Conservation (phyloP, 2,797 vertebrate species). For the Eurystomus glaucurus region DNA sequence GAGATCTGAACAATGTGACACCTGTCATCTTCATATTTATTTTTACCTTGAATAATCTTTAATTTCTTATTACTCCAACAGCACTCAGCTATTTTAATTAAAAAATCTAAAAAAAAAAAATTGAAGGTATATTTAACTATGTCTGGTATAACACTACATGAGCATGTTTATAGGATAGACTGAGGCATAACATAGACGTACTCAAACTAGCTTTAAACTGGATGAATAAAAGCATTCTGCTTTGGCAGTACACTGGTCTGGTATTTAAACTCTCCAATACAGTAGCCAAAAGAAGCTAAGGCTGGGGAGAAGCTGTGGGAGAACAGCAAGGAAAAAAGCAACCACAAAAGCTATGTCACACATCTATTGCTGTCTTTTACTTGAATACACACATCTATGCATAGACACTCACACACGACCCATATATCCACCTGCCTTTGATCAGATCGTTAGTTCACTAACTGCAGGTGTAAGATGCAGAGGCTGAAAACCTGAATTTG, state of each 20-base stretch:
- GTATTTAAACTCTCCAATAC: not conserved
- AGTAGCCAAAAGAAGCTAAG: not conserved
- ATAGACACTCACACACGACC: accelerated
- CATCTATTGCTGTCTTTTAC: not conserved
- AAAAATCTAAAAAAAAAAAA: not conserved
- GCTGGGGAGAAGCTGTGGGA: not conserved
- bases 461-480: not conserved
- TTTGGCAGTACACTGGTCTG: not conserved
- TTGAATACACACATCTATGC: accelerated
- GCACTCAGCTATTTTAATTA: not conserved
- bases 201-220: not conserved
- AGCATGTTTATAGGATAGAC: not conserved
- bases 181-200: not conserved
- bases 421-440: not conserved
- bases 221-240: not conserved
- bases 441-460: not conserved
- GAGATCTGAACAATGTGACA: not conserved
- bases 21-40: not conserved
- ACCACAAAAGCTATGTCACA: not conserved
- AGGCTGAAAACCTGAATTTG: not conserved
- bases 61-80: not conserved
- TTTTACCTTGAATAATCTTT: not conserved
- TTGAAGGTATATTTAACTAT: not conserved
- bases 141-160: not conserved
- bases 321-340: not conserved